Conservation (phyloP, 2,113 vertebrate genomes). For the Xyrauchen texanus region DNA sequence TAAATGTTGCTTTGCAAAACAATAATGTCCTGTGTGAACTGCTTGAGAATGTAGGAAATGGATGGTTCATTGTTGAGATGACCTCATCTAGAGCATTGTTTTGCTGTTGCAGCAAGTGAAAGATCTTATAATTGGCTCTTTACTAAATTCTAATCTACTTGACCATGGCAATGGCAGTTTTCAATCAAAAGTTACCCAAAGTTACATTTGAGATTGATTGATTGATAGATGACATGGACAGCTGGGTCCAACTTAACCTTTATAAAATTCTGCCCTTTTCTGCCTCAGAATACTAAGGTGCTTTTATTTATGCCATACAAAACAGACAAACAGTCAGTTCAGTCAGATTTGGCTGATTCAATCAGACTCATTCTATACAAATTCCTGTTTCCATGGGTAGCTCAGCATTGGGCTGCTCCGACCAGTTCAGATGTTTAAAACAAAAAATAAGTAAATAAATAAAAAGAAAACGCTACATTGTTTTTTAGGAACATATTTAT, state of each 20-base stretch:
- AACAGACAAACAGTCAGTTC: neutral
- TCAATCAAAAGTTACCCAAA: neutral
- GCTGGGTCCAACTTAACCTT: neutral
- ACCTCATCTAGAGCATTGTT: conserved; percentile 9
- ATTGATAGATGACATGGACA: neutral
- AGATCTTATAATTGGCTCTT: neutral
- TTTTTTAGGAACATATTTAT: no score
- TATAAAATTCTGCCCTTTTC: neutral
- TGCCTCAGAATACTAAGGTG: neutral
- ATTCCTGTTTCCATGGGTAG: no score
- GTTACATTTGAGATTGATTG: neutral
- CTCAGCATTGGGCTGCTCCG: no score
- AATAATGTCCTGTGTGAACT: conserved; percentile 9
- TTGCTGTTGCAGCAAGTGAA: neutral
- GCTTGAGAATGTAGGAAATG: neutral
- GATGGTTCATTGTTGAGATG: conserved; percentile 28
- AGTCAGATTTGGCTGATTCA: neutral
- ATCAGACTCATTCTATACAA: no score
- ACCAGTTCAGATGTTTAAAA: no score
- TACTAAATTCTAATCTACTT: neutral
- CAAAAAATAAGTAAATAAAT: no score
- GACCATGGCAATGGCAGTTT: conserved; percentile 6
- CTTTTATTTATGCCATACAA: neutral
- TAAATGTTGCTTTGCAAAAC: conserved; percentile 13
- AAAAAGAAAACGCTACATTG: no score